phyloP scores from a whole-genome alignment of 2,797 vertebrate genomes.

The Poecilia velifera region DNA sequence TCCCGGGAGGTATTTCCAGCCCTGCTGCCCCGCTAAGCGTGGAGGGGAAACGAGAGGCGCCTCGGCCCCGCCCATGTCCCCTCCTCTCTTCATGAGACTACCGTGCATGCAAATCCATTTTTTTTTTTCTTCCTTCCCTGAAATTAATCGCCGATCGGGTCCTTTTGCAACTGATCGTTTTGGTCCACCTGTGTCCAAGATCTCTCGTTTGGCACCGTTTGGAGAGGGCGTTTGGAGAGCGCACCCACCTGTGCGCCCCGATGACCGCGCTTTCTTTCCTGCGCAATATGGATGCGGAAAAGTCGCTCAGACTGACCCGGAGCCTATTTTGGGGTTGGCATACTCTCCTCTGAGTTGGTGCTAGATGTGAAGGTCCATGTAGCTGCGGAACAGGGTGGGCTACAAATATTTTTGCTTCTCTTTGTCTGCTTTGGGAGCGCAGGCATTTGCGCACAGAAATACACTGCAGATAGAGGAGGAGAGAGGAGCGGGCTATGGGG shows the following conservation, averaged over 20 bases:
- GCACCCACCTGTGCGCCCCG: conserved; percentile 77
- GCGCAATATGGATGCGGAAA: conserved; percentile 59
- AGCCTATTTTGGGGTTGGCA: conserved; percentile 6
- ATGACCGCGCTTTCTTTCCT: conserved; percentile 61
- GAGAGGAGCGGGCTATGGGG: conserved; percentile 45
- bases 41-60: conserved; percentile 77
- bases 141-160: conserved; percentile 55
- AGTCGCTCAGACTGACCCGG: conserved; percentile 15
- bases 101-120: conserved; percentile 76
- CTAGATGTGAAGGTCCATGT: conserved; percentile 16
- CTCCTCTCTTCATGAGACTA: conserved; percentile 78
- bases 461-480: conserved; percentile 59
- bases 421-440: conserved; percentile 50
- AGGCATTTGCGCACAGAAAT: conserved; percentile 70
- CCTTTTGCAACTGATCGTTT: conserved; percentile 24
- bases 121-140: conserved; percentile 4
- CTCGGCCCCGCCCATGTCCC: conserved; percentile 81
- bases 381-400: conserved; percentile 24
- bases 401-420: conserved; percentile 63
- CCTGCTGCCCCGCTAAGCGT: conserved; percentile 79
- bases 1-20: conserved; percentile 83
- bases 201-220: conserved; percentile 61
- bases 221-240: conserved; percentile 68
- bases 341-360: conserved; percentile 28
- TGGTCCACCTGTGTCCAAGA: conserved; percentile 42